These are phyloP conservation scores for Egretta garzetta DNA, from an alignment of 2,113 vertebrate species.

Conservation along the genomic window DNA sequence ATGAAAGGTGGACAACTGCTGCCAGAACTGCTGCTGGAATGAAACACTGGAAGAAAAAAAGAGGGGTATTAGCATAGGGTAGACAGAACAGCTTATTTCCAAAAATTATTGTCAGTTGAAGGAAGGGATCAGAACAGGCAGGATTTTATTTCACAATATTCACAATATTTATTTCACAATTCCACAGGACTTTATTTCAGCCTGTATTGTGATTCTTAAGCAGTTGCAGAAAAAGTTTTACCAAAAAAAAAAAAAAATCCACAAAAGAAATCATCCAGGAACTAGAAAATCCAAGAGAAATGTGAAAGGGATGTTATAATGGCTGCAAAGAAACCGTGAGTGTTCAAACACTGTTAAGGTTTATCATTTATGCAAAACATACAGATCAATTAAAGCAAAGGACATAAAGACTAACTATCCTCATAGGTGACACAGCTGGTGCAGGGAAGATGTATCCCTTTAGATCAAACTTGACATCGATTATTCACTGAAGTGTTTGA, in stretches of 20 bases:
- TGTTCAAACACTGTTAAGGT: background rate
- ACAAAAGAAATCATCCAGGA: background rate
- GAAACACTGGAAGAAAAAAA: background rate
- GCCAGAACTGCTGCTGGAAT: conserved; percentile 9
- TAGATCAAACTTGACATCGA: background rate
- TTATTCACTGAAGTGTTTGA: background rate
- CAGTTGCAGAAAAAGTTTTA: background rate
- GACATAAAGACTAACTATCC: background rate
- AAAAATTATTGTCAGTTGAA: background rate
- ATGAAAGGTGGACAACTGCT: background rate
- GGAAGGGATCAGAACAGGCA: background rate
- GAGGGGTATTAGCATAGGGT: background rate
- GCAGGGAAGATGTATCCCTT: background rate
- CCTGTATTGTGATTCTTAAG: background rate
- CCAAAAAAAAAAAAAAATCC: background rate
- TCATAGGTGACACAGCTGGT: background rate
- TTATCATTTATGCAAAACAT: background rate
- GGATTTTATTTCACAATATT: background rate
- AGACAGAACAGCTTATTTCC: background rate
- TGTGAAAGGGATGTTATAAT: background rate
- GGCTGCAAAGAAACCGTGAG: background rate
- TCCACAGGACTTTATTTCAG: background rate
- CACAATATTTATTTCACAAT: background rate
- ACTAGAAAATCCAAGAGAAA: background rate
- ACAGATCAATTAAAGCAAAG: background rate